Base-by-base conservation (phyloP, 2,797 vertebrate genomes). In the Syngnathus rostellatus region DNA sequence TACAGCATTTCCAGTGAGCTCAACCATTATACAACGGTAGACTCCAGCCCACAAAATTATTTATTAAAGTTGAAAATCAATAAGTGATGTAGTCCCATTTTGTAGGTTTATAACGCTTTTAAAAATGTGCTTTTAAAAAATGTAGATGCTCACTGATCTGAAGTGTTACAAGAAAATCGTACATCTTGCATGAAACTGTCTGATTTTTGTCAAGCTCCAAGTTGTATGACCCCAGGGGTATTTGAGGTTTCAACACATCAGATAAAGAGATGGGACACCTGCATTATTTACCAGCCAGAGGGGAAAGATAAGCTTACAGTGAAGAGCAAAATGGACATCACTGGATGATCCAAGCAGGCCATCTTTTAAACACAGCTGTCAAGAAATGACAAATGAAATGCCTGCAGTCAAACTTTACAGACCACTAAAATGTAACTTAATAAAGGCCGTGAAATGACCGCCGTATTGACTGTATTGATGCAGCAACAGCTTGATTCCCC, bases 391-490 rank as follows among this genome's bases (percentile, higher is more conserved):
- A 86, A 85, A 87, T 87, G 85, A 89, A 89, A 84, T 46, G 81
- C 80, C 82, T 75, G 78, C 85, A 86, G 81, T 88, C 81, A 84
- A 78, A 86, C 88, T 89, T 88, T 86, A 88, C 89, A 87, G 83
- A 79, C 77, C 86, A 83, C 80, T 88, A 87, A 88, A 88, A 83
- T 84, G 85, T 84, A 86, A 84, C 80, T 83, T 85, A 82, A 89
- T 86, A 85, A 87, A 81, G 77, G 81, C 65, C 19, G 66, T 67
- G 76, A 71, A 80, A 78, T 64, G 79, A 53, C 51, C 37, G 39
- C 64, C 58, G 77, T 78, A 84, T 82, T 71, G 85, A 82, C 80
- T 75, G 77, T 74, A 61, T 73, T 73, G 78, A 71, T 61, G 77
- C 72, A 81, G 82, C 85, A 82, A 83, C 80, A 73, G 43, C 67